Percentiles rank a stretch among this genome's conserved stretches.
Conservation (phyloP, 2,797 vertebrate species). For the Melanotaenia pygmaea region DNA sequence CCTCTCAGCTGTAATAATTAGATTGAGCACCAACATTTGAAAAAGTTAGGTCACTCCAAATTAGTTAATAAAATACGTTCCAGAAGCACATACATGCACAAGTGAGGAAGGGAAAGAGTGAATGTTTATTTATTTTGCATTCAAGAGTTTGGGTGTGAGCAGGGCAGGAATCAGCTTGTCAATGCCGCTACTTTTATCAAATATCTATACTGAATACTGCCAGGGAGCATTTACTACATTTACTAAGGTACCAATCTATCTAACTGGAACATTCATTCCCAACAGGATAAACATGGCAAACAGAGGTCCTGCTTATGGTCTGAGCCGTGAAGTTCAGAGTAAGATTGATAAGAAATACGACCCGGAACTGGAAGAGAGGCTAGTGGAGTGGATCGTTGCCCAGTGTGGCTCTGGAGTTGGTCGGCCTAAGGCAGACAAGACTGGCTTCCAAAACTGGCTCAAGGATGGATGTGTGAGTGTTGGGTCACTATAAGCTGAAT, state of each 20-base stretch:
- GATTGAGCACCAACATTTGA: too few relatives aligned
- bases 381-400: slow-evolving; percentile 90
- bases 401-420: slow-evolving; percentile 86
- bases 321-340: slow-evolving; percentile 92
- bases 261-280: slow-evolving; percentile 28
- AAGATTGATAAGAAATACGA: slow-evolving; percentile 98
- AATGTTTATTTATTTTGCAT: slow-evolving; percentile 41
- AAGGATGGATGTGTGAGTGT: slow-evolving; percentile 92
- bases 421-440: slow-evolving; percentile 85
- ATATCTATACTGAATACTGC: slow-evolving; percentile 22
- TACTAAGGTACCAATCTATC: slow-evolving; percentile 15
- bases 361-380: slow-evolving; percentile 89
- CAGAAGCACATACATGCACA: not conserved
- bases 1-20: too few relatives aligned
- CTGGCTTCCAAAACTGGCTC: slow-evolving; percentile 94
- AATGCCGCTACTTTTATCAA: slow-evolving; percentile 35
- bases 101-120: slow-evolving; percentile 28
- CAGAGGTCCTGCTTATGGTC: slow-evolving; percentile 90
- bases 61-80: not conserved
- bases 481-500: slow-evolving; percentile 14
- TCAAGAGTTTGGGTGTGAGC: slow-evolving; percentile 39
- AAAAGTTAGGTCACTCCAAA: not conserved
- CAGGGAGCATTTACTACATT: slow-evolving; percentile 5
- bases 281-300: slow-evolving; percentile 88
- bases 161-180: slow-evolving; percentile 14